phyloP scores from a whole-genome alignment of 2,113 vertebrate genomes.

The Naja naja region DNA sequence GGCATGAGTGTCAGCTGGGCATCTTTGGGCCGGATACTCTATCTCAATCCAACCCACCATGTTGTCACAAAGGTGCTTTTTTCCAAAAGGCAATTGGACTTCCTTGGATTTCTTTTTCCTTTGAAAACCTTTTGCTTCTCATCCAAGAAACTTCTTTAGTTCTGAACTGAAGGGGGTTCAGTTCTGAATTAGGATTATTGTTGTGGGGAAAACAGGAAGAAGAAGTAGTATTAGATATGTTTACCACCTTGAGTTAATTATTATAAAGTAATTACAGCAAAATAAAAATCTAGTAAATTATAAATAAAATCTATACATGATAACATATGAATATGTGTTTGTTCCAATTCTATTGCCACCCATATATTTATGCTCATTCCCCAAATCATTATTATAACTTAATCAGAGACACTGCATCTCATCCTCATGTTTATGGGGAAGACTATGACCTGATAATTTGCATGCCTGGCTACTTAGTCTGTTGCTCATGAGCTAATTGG shows the following conservation, averaged over 20 bases:
- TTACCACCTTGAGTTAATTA: not conserved
- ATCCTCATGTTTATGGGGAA: not conserved
- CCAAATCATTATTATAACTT: not conserved
- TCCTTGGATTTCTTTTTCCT: not conserved
- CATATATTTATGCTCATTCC: not conserved
- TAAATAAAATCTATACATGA: not conserved
- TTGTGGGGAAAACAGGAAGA: not conserved
- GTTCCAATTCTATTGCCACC: not conserved
- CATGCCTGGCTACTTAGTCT: not conserved
- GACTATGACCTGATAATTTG: not conserved
- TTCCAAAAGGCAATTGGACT: not conserved
- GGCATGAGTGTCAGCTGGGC: not conserved
- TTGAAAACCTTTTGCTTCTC: not conserved
- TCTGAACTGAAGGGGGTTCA: not conserved
- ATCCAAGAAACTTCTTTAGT: not conserved
- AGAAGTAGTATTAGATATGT: not conserved
- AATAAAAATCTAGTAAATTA: not conserved
- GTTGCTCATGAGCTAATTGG: not conserved
- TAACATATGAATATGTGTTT: not conserved
- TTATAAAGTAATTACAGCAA: not conserved
- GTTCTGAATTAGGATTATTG: not conserved
- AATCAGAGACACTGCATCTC: not conserved
- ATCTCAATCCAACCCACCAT: not conserved
- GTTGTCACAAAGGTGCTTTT: not conserved
- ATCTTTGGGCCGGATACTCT: not conserved